Percentiles rank a stretch among this genome's conserved stretches.
phyloP scores from a whole-genome alignment of 2,888 invertebrate genomes.

The Augochlorella aurata region DNA sequence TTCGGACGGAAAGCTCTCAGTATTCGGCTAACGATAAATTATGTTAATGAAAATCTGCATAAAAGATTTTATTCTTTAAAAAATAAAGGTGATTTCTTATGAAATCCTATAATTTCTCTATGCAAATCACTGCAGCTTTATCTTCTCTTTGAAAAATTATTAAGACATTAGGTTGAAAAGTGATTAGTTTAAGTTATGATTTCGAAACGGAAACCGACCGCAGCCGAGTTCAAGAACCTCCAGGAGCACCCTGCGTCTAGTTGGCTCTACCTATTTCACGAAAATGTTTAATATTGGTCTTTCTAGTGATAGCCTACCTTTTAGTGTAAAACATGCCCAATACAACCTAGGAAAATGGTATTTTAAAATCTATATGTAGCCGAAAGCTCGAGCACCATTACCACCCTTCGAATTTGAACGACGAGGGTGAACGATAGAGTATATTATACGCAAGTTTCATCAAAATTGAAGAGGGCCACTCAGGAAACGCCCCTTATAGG shows the following conservation, averaged over 20 bases:
- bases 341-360: background rate
- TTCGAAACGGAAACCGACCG: constrained; percentile 50
- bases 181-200: constrained; percentile 33
- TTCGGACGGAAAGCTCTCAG: no score
- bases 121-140: no score
- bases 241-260: background rate
- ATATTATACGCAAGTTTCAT: constrained; percentile 11
- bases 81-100: no score
- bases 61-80: no score
- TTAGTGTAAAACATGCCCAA: no score
- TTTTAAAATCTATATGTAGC: background rate
- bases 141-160: no score
- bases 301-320: background rate
- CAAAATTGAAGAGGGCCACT: constrained; percentile 7
- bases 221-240: background rate
- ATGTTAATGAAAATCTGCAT: no score
- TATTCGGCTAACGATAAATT: no score
- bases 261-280: background rate
- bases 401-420: background rate
- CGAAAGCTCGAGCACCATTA: background rate
- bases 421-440: constrained; percentile 4
- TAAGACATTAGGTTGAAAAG: no score
- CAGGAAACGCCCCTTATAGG: background rate
- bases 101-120: no score
- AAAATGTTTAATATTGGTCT: background rate